Conservation (phyloP, 2,113 vertebrate genomes). For the Hemiscyllium ocellatum region DNA sequence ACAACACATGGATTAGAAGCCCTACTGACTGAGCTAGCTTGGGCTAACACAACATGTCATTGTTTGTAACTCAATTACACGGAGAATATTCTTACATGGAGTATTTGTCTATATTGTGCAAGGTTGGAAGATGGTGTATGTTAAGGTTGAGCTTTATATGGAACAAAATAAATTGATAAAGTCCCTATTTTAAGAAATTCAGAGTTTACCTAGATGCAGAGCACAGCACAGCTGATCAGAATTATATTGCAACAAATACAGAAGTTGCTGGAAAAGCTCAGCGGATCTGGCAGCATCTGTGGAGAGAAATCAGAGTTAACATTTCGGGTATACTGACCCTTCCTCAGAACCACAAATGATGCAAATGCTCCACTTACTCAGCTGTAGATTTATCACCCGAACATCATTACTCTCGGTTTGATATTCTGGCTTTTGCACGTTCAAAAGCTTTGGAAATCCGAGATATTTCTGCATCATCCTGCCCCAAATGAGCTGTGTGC, state of each 20-base stretch:
- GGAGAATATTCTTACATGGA: not conserved
- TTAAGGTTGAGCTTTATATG: not conserved
- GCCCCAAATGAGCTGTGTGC: not conserved
- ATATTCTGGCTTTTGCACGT: not conserved
- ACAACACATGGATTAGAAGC: too few species aligned
- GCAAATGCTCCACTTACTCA: not conserved
- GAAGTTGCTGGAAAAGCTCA: too few species aligned
- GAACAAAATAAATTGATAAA: too few species aligned
- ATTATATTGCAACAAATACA: too few species aligned
- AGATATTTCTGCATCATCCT: not conserved
- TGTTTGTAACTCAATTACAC: not conserved
- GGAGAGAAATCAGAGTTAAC: too few species aligned
- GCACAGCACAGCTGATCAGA: not conserved
- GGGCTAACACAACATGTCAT: too few species aligned
- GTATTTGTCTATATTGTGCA: not conserved
- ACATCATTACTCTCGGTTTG: not conserved
- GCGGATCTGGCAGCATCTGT: too few species aligned
- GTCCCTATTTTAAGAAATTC: not conserved
- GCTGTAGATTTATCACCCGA: not conserved
- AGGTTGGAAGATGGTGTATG: not conserved
- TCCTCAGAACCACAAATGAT: not conserved
- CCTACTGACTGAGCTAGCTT: too few species aligned
- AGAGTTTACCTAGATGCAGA: not conserved
- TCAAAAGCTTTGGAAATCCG: not conserved
- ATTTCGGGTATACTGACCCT: too few species aligned